These are phyloP conservation scores for Eupelmus urozonus DNA, from an alignment of 2,888 invertebrate genomes.

Conservation along the genomic window DNA sequence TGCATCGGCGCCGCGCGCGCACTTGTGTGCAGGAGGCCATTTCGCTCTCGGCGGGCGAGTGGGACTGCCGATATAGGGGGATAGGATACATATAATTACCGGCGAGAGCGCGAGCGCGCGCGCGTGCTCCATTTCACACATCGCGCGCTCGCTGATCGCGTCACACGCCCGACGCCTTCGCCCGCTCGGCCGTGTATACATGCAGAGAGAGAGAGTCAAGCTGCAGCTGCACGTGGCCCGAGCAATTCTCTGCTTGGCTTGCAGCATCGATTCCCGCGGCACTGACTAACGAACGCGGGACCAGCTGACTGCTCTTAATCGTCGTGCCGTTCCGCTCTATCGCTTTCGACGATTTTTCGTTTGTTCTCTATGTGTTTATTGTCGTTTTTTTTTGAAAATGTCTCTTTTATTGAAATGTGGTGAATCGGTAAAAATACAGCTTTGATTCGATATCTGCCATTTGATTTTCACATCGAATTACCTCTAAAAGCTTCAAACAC, in stretches of 20 bases:
- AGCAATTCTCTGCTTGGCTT: constrained; percentile 62
- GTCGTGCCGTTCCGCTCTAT: too few relatives aligned
- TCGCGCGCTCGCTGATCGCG: constrained; percentile 73
- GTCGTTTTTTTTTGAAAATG: too few relatives aligned
- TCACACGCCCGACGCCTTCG: constrained; percentile 73
- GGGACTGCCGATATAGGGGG: constrained; percentile 61
- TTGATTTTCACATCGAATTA: too few relatives aligned
- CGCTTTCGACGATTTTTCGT: too few relatives aligned
- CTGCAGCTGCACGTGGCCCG: constrained; percentile 19
- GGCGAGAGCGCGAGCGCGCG: constrained; percentile 63
- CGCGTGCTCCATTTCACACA: constrained; percentile 74
- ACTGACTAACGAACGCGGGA: constrained; percentile 63
- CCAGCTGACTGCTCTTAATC: constrained; percentile 60
- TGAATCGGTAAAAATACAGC: too few relatives aligned
- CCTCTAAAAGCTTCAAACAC: too few relatives aligned
- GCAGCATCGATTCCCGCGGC: constrained; percentile 66
- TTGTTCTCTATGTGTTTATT: too few relatives aligned
- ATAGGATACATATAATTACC: constrained; percentile 75
- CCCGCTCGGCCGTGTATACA: constrained; percentile 59
- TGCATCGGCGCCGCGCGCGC: constrained; percentile 64
- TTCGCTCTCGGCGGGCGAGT: neutral
- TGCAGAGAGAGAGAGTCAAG: constrained; percentile 1
- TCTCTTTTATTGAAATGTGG: too few relatives aligned
- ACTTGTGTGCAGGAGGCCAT: too few relatives aligned
- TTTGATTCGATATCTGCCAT: too few relatives aligned